phyloP scores from a whole-genome alignment of 1,140 invertebrate species.

The Lucilia sericata region DNA sequence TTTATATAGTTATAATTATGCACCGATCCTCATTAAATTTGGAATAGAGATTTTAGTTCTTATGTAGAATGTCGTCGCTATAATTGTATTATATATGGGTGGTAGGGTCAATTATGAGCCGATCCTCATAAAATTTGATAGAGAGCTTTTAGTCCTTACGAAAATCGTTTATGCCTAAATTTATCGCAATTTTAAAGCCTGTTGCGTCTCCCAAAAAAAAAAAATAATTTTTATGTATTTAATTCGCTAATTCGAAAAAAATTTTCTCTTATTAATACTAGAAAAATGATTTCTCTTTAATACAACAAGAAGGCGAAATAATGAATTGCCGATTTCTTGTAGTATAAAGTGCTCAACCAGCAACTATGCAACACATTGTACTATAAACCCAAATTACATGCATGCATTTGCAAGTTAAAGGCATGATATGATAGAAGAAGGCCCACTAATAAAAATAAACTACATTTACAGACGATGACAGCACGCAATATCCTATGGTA shows the following conservation, averaged over 20 bases:
- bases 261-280: background rate
- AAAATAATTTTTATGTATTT: too few species aligned
- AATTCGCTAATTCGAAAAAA: background rate
- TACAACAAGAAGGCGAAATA: background rate
- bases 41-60: too few species aligned
- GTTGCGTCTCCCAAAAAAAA: too few species aligned
- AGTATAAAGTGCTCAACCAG: background rate
- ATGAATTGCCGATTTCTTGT: background rate
- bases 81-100: too few species aligned
- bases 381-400: background rate
- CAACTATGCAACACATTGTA: background rate
- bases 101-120: too few species aligned
- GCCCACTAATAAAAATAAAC: background rate
- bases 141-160: too few species aligned
- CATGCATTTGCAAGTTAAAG: background rate
- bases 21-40: too few species aligned
- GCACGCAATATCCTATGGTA: background rate
- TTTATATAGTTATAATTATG: too few species aligned
- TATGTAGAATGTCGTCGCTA: too few species aligned
- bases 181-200: too few species aligned
- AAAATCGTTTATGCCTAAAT: too few species aligned
- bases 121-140: too few species aligned
- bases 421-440: background rate
- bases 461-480: constrained; percentile 3
- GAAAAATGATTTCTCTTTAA: background rate